Percentiles rank a stretch among this genome's conserved stretches.
phyloP scores from a whole-genome alignment of 64 coral and sea anemone species.

The Stichodactyla mertensii region DNA sequence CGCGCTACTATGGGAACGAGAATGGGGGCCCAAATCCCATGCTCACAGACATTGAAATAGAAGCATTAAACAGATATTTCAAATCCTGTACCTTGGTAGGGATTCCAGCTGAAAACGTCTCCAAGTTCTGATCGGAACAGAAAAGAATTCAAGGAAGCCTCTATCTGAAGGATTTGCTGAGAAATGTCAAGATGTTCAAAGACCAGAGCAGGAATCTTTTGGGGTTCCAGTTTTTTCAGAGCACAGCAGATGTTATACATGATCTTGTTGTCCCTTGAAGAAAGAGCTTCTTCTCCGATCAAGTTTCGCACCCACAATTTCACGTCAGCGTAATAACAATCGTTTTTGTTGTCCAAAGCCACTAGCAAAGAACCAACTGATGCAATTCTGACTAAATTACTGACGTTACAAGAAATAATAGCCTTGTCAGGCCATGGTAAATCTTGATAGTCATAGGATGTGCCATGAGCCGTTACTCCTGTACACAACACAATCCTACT shows the following conservation, averaged over 20 bases:
- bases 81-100: constrained; percentile 6
- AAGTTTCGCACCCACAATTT: not conserved
- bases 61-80: not conserved
- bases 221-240: not conserved
- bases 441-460: constrained; percentile 15
- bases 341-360: constrained; percentile 13
- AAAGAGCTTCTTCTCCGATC: not conserved
- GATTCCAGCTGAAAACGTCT: constrained; percentile 62
- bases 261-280: not conserved
- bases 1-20: too few relatives aligned
- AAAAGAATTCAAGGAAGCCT: constrained; percentile 48
- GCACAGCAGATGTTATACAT: constrained; percentile 9
- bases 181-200: constrained; percentile 31
- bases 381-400: constrained; percentile 13
- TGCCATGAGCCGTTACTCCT: not conserved
- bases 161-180: constrained; percentile 31
- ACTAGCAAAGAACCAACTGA: constrained; percentile 25
- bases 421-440: constrained; percentile 19
- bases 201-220: constrained; percentile 29
- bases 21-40: too few relatives aligned
- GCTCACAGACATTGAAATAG: too few relatives aligned
- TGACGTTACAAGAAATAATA: constrained; percentile 33
- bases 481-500: constrained; percentile 60
- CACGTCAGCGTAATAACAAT: constrained; percentile 25
- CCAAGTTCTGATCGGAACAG: constrained; percentile 55